Evolutionary conservation across 2,888 invertebrate species (phyloP), one percentile per base, ranked within the genome.

Genomic region (Protonemura montana): DNA sequence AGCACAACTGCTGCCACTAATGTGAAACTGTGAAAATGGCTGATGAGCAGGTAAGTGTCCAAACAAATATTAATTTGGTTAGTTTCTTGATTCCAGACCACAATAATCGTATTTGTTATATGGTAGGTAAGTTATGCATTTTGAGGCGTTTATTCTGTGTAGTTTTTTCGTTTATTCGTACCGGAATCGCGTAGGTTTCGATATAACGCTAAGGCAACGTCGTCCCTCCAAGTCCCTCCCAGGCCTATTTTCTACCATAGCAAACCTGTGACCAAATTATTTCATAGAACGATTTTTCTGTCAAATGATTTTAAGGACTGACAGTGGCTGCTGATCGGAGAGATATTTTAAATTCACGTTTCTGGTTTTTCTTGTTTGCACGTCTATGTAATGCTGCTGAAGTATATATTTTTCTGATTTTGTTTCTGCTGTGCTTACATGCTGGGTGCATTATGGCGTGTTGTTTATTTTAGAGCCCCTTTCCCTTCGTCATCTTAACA

Each of bases 1-100:
- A 59, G 89, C 90, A 88, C 87, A 87, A 88, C 87, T 82, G 82
- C 87, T 87, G 89, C 89, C 89, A 88, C 88, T 91, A 91, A 92
- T 92, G 91, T 91, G 90, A 90, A 90, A 90, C 90, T 91, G 91
- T 90, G 91, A 95, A 94, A 94, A 95, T 95, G 95, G 95, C 95
- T 94, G 95, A 95, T 92, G 95, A 95, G 94, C 95, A 95, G 95
- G 95, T 95, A 93, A 94, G 94, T 92, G 92, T 89, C 89, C 89
- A 90, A 91, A 90, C 89, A 91, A 90, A 90, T 86, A 76, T 78
- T 42, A 85, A 78, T 82, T 59, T 84, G 7, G 27, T 76, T 76
- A 26, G 42, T 76, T 59, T 76, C 35, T 84, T 16, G 2, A 2
- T 59, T 81, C 21, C 59, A 7, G 59, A 59, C 21, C 1, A 59